These are phyloP conservation scores for Akabosia matsudoensis DNA, from an alignment of 1,140 invertebrate species.

Conservation along the genomic window DNA sequence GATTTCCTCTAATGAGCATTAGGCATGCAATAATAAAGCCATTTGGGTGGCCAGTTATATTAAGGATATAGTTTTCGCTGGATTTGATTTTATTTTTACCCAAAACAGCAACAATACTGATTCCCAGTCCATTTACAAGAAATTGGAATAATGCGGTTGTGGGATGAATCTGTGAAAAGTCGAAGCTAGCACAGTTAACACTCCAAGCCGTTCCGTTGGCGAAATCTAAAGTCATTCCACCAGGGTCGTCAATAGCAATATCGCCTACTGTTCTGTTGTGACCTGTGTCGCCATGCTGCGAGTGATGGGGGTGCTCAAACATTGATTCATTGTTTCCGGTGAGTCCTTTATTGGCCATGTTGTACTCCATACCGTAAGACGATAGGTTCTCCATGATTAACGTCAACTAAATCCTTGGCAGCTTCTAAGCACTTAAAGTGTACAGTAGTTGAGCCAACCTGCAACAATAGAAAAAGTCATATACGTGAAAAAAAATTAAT, in stretches of 20 bases:
- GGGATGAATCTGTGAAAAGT: neutral
- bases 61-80: neutral
- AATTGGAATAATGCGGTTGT: slow-evolving; percentile 63
- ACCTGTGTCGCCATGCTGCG: neutral
- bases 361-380: neutral
- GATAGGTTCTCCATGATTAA: neutral
- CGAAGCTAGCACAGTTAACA: neutral
- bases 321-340: slow-evolving; percentile 6
- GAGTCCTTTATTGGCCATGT: neutral
- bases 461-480: no score
- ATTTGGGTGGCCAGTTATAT: no score
- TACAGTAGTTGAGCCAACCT: no score
- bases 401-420: no score
- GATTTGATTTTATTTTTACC: no score
- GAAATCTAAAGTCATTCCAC: neutral
- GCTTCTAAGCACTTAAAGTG: no score
- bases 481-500: no score
- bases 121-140: slow-evolving; percentile 75
- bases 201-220: neutral
- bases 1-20: no score
- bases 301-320: neutral
- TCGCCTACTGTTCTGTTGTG: no score
- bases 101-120: slow-evolving; percentile 75
- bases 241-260: neutral
- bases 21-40: no score